A percentile compares a stretch with the other conserved stretches of the same genome.
Conservation (phyloP, 2,888 invertebrate genomes). For the Andrena marginata region DNA sequence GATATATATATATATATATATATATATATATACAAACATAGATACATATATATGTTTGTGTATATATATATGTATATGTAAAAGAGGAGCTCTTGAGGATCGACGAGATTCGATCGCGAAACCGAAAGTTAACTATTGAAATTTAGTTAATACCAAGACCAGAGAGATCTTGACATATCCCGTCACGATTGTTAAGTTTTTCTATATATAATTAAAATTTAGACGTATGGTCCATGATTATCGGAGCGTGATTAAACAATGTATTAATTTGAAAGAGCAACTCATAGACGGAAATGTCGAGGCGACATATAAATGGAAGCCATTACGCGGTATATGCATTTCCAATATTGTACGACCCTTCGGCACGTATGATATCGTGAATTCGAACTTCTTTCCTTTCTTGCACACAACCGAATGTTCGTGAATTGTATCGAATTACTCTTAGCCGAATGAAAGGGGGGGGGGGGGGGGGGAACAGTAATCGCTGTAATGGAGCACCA, state of each 20-base stretch:
- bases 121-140: conserved; percentile 19
- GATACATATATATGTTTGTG: neutral
- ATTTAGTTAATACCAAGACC: conserved; percentile 36
- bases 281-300: conserved; percentile 24
- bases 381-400: conserved; percentile 29
- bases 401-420: conserved; percentile 47
- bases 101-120: conserved; percentile 18
- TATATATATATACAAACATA: neutral
- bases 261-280: conserved; percentile 51
- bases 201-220: conserved; percentile 50
- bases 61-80: neutral
- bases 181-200: conserved; percentile 68
- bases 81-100: conserved; percentile 40
- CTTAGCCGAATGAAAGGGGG: conserved; percentile 38
- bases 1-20: neutral
- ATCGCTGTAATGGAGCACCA: conserved; percentile 17
- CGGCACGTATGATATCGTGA: conserved; percentile 42
- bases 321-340: conserved; percentile 34
- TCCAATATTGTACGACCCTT: conserved; percentile 33
- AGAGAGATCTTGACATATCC: conserved; percentile 52
- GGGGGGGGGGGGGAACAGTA: conserved; percentile 10
- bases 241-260: conserved; percentile 55
- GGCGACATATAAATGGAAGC: conserved; percentile 27
- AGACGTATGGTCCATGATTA: conserved; percentile 26
- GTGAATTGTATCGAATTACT: conserved; percentile 48